phyloP scores from a whole-genome alignment of 2,888 invertebrate species.

The Microctonus brassicae region DNA sequence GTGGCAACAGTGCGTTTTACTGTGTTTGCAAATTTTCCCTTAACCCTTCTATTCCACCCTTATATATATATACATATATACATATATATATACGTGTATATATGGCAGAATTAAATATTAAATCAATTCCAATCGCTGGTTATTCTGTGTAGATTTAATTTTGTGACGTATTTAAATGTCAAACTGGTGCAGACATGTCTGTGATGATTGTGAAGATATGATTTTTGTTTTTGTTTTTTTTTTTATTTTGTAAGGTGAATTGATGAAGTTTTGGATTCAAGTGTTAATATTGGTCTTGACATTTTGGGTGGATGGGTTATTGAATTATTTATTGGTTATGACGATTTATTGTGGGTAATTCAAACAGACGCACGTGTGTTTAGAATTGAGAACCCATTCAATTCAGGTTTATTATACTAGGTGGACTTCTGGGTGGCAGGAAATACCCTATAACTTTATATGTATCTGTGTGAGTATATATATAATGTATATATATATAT shows the following conservation, averaged over 20 bases:
- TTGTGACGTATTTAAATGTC: no score
- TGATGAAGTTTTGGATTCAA: not conserved
- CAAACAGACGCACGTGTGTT: not conserved
- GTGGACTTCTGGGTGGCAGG: slow-evolving; percentile 62
- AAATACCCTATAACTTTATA: not conserved
- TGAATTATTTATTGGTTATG: not conserved
- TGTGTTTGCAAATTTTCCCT: not conserved
- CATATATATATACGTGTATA: no score
- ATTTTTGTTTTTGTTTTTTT: not conserved
- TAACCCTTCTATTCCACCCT: slow-evolving; percentile 4
- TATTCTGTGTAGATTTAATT: slow-evolving; percentile 12
- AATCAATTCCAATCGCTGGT: slow-evolving; percentile 30
- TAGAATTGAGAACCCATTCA: slow-evolving; percentile 63
- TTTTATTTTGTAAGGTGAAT: no score
- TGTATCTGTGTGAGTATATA: not conserved
- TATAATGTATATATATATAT: no score
- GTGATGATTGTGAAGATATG: no score
- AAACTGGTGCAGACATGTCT: no score
- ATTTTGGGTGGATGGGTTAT: not conserved
- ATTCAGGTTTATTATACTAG: slow-evolving; percentile 67
- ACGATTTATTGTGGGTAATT: not conserved
- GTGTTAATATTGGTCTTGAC: not conserved
- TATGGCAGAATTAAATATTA: no score
- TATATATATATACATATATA: no score
- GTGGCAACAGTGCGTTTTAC: slow-evolving; percentile 36